These are phyloP conservation scores for Rhadina sibilatrix DNA, from an alignment of 2,113 vertebrate species.

Conservation along the genomic window DNA sequence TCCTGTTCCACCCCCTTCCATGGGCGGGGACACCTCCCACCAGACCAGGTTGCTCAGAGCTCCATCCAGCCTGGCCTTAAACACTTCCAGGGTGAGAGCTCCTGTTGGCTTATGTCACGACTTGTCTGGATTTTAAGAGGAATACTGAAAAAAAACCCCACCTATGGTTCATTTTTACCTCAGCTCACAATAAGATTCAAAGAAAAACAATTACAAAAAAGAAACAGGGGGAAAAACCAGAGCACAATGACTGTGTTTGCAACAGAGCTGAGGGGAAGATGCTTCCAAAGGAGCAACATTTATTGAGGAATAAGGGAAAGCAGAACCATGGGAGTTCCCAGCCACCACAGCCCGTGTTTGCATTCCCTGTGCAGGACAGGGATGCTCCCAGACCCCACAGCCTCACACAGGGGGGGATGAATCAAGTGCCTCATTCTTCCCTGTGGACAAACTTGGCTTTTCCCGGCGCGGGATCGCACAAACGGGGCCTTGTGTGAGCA, in stretches of 20 bases:
- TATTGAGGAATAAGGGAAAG: background rate
- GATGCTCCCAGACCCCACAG: background rate
- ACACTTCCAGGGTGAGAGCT: background rate
- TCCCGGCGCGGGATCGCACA: accelerated
- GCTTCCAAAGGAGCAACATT: background rate
- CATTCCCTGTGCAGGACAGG: background rate
- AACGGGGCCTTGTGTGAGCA: background rate
- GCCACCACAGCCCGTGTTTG: accelerated
- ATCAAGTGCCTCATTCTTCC: constrained; percentile 35
- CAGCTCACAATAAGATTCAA: background rate
- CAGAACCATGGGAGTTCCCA: background rate
- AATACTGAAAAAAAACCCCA: background rate
- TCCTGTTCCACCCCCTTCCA: background rate
- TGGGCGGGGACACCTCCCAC: background rate
- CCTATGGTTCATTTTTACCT: accelerated
- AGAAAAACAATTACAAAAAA: background rate
- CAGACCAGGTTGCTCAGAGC: background rate
- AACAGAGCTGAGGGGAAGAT: background rate
- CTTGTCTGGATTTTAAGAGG: background rate
- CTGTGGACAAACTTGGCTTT: constrained; percentile 9
- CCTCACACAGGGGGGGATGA: accelerated
- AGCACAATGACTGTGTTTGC: background rate
- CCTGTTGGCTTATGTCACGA: accelerated
- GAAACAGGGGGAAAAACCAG: background rate
- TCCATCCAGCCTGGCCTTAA: background rate